phyloP scores from a whole-genome alignment of 1,140 invertebrate genomes.

The Drosophila persimilis region DNA sequence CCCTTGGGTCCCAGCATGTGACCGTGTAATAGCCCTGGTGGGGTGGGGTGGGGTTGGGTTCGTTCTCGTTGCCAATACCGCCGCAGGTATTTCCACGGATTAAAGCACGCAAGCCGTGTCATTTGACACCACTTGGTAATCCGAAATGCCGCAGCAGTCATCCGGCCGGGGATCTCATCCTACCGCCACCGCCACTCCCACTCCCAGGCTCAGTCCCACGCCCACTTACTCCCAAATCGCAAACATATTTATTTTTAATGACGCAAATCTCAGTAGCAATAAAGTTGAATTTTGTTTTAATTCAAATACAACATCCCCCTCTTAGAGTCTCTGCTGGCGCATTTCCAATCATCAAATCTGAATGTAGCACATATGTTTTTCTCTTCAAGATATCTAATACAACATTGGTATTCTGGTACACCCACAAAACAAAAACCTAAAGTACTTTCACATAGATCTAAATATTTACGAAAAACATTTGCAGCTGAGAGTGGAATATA shows the following conservation, averaged over 20 bases:
- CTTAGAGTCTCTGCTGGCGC: too few relatives aligned
- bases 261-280: conserved; percentile 61
- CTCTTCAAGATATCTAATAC: too few relatives aligned
- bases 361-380: too few relatives aligned
- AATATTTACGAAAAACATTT: too few relatives aligned
- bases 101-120: conserved; percentile 78
- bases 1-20: conserved; percentile 61
- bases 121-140: conserved; percentile 80
- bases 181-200: conserved; percentile 5
- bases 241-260: conserved; percentile 79
- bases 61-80: conserved; percentile 39
- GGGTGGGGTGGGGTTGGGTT: conserved; percentile 6
- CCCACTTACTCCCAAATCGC: conserved; percentile 33
- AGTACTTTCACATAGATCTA: too few relatives aligned
- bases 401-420: too few relatives aligned
- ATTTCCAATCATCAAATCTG: too few relatives aligned
- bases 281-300: conserved; percentile 52
- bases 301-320: conserved; percentile 5
- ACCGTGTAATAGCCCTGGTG: conserved; percentile 74
- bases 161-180: conserved; percentile 5
- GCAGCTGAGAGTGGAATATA: too few relatives aligned
- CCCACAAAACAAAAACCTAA: too few relatives aligned
- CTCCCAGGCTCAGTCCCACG: neutral
- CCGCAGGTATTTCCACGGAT: conserved; percentile 79
- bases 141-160: conserved; percentile 67